phyloP scores from a whole-genome alignment of 2,888 invertebrate genomes.

The Tachina fera region DNA sequence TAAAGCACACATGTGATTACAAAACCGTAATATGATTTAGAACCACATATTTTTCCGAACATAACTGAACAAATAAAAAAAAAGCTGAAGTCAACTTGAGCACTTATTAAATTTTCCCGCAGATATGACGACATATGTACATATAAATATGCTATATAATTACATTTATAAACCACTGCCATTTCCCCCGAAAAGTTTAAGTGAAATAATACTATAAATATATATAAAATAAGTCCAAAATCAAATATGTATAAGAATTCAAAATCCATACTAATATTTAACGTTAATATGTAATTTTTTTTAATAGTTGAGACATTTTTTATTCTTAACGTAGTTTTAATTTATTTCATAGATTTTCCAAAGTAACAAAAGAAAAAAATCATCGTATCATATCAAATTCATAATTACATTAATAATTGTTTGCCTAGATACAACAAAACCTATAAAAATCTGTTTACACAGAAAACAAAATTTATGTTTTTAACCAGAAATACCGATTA shows the following conservation, averaged over 20 bases:
- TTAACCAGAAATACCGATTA: too few relatives aligned
- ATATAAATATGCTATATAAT: not conserved
- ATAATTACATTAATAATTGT: not conserved
- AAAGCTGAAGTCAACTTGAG: too few relatives aligned
- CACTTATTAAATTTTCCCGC: too few relatives aligned
- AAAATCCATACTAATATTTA: constrained; percentile 26
- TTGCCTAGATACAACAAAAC: not conserved
- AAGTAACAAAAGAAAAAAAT: constrained; percentile 8
- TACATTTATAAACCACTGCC: constrained; percentile 60
- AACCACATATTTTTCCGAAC: too few relatives aligned
- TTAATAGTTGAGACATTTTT: constrained; percentile 14
- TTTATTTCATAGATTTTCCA: constrained; percentile 10
- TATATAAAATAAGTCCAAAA: not conserved
- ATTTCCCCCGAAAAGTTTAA: constrained; percentile 48
- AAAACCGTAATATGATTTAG: too few relatives aligned
- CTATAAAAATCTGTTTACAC: not conserved
- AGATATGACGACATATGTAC: not conserved
- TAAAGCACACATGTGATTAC: too few relatives aligned
- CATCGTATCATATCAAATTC: constrained; percentile 43
- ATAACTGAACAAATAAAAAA: too few relatives aligned
- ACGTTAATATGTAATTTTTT: constrained; percentile 17
- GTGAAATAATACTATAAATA: constrained; percentile 4
- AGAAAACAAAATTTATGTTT: too few relatives aligned
- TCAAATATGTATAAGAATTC: constrained; percentile 14
- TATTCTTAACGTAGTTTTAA: constrained; percentile 39